Evolutionary conservation across 2,888 invertebrate genomes (phyloP).

Genomic region (Pachymerium ferrugineum): DNA sequence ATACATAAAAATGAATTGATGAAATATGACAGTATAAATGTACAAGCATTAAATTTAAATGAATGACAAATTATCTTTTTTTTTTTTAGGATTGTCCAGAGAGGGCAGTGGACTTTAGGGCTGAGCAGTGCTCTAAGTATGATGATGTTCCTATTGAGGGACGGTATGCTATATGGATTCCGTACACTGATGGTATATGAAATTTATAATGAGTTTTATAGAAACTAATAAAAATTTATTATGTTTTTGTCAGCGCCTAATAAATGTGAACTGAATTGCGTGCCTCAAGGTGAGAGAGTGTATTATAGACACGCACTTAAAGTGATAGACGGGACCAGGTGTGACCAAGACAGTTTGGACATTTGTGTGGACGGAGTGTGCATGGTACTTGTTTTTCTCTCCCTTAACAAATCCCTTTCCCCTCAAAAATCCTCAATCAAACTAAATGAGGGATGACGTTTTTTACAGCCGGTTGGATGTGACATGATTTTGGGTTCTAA

Average conservation of each 20-base stretch:
- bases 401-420: not conserved
- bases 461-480: slow-evolving; percentile 75
- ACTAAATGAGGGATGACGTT: not conserved
- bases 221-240: not conserved
- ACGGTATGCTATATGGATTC: slow-evolving; percentile 63
- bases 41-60: not conserved
- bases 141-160: slow-evolving; percentile 76
- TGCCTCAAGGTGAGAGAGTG: slow-evolving; percentile 84
- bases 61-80: not conserved
- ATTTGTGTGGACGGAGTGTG: slow-evolving; percentile 94
- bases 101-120: slow-evolving; percentile 70
- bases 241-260: slow-evolving; percentile 49
- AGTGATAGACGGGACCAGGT: slow-evolving; percentile 69
- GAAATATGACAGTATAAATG: not conserved
- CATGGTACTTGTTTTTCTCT: slow-evolving; percentile 58
- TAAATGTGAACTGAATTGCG: slow-evolving; percentile 92
- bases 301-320: slow-evolving; percentile 77
- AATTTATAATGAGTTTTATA: not conserved
- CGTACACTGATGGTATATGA: slow-evolving; percentile 31
- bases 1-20: no score
- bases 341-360: slow-evolving; percentile 74
- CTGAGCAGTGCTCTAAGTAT: slow-evolving; percentile 81
- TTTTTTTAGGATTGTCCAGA: slow-evolving; percentile 69
- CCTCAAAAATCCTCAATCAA: not conserved
- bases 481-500: slow-evolving; percentile 88